These are phyloP conservation scores for Metacarcinus magister DNA, from an alignment of 2,888 invertebrate genomes.

Conservation along the genomic window DNA sequence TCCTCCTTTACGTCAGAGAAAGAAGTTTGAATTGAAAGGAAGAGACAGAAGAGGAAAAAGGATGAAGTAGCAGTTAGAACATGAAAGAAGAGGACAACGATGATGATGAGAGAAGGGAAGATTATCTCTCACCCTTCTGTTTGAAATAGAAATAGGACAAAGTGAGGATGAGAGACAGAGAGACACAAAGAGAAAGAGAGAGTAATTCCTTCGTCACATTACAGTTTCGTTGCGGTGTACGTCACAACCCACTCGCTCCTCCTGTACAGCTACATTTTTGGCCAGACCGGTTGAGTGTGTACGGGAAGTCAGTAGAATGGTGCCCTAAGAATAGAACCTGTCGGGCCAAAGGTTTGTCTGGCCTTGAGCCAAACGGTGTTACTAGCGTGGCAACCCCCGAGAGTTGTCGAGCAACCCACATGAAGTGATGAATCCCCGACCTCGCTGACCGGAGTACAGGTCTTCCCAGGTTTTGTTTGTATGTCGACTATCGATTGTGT, in stretches of 20 bases:
- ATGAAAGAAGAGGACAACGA: too few species aligned
- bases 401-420: conserved; percentile 10
- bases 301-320: conserved; percentile 61
- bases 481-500: neutral
- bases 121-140: too few species aligned
- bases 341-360: conserved; percentile 58
- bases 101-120: neutral
- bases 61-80: too few species aligned
- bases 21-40: too few species aligned
- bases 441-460: neutral
- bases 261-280: conserved; percentile 41
- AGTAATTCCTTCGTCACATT: neutral
- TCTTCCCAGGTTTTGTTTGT: neutral
- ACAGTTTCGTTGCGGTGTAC: neutral
- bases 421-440: neutral
- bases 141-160: neutral
- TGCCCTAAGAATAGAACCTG: conserved; percentile 59
- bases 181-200: conserved; percentile 31
- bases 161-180: conserved; percentile 43
- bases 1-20: too few species aligned
- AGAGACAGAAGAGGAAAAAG: too few species aligned
- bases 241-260: neutral
- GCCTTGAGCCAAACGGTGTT: conserved; percentile 69
- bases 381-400: conserved; percentile 54
- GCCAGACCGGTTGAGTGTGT: neutral